phyloP scores from a whole-genome alignment of 2,113 vertebrate species.

The Leiothrix lutea region DNA sequence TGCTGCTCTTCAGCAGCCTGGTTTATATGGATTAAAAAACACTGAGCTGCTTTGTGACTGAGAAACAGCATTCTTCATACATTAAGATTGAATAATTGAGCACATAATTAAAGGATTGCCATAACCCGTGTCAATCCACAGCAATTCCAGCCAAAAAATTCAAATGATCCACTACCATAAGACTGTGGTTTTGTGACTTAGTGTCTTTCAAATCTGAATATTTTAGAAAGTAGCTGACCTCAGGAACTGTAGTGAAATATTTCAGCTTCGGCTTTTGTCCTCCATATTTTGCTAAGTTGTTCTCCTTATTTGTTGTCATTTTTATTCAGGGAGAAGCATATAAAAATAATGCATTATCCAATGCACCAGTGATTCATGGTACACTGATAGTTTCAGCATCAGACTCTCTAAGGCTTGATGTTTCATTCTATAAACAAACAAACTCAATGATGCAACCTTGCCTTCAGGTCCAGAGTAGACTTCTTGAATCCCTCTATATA shows the following conservation, averaged over 20 bases:
- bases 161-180: background rate
- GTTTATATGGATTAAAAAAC: background rate
- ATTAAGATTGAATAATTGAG: background rate
- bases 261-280: background rate
- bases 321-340: background rate
- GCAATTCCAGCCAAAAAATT: background rate
- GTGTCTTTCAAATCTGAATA: background rate
- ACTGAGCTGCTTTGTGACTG: background rate
- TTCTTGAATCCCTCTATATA: background rate
- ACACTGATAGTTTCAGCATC: background rate
- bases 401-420: background rate
- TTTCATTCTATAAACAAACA: background rate
- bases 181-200: background rate
- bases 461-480: background rate
- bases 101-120: background rate
- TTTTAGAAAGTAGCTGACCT: background rate
- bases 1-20: background rate
- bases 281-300: background rate
- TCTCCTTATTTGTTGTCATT: background rate
- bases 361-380: background rate
- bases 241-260: background rate
- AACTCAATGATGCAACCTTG: background rate
- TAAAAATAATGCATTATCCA: background rate
- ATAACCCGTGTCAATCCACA: background rate
- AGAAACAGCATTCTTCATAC: background rate